Evolutionary conservation across 2,888 invertebrate genomes (phyloP).

Genomic region (Caenorhabditis sp.): DNA sequence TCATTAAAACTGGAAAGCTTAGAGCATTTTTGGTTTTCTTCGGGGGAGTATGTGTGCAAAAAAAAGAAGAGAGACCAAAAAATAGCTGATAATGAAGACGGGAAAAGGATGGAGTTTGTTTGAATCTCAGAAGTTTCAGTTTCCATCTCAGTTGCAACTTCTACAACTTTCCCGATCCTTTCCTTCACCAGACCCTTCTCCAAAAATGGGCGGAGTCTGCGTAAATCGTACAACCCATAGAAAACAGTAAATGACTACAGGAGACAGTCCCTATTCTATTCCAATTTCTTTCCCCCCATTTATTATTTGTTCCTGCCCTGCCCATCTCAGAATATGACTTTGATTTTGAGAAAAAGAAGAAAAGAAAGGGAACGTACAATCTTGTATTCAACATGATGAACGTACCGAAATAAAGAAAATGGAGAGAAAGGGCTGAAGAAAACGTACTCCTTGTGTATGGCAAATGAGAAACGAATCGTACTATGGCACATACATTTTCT

Average conservation of each 20-base stretch:
- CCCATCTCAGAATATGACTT: conserved; percentile 37
- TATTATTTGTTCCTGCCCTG: conserved; percentile 22
- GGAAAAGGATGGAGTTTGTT: background rate
- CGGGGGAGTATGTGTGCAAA: background rate
- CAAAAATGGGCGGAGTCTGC: background rate
- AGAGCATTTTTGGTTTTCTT: background rate
- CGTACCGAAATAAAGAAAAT: conserved; percentile 49
- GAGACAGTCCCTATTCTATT: background rate
- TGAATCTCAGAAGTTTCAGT: background rate
- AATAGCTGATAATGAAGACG: background rate
- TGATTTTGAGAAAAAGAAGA: conserved; percentile 22
- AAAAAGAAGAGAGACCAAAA: conserved; percentile 5
- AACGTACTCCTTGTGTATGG: conserved; percentile 57
- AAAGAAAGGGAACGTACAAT: conserved; percentile 41
- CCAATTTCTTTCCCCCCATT: background rate
- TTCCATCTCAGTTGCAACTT: background rate
- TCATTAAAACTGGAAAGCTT: conserved; percentile 44
- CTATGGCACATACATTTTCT: conserved; percentile 29
- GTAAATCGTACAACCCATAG: conserved; percentile 18
- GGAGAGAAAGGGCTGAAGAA: conserved; percentile 6
- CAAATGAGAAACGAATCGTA: conserved; percentile 49
- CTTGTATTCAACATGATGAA: conserved; percentile 20
- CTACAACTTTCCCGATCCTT: background rate
- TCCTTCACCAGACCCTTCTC: background rate
- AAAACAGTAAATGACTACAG: conserved; percentile 25